Percentiles rank a stretch among this genome's conserved stretches.
These are phyloP conservation scores for Catocala sponsa DNA, from an alignment of 2,888 invertebrate species.

Conservation along the genomic window DNA sequence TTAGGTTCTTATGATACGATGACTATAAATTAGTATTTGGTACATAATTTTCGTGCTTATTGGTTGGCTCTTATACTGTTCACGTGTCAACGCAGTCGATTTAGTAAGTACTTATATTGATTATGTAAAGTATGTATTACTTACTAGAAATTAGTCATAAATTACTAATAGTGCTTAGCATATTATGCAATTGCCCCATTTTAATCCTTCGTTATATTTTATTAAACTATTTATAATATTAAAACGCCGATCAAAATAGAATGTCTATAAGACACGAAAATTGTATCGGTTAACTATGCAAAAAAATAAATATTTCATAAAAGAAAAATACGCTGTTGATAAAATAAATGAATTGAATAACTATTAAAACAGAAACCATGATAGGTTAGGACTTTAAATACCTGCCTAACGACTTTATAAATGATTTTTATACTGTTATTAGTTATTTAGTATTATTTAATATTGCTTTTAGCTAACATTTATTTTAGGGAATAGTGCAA, in stretches of 20 bases:
- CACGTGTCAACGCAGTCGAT: neutral
- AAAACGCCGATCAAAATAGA: neutral
- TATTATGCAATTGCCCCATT: neutral
- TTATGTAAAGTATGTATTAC: too few species aligned
- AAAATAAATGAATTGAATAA: constrained; percentile 5
- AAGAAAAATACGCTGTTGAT: neutral
- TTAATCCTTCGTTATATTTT: neutral
- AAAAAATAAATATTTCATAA: neutral
- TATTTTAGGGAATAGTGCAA: too few species aligned
- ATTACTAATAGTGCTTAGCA: too few species aligned
- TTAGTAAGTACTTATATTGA: too few species aligned
- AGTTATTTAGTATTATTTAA: neutral
- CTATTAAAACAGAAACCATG: constrained; percentile 23
- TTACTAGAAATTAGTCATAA: too few species aligned
- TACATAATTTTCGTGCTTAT: neutral
- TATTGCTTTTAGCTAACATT: constrained; percentile 14
- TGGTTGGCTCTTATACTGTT: neutral
- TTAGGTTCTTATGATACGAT: constrained; percentile 14
- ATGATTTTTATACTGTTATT: neutral
- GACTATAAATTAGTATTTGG: neutral
- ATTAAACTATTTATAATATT: neutral
- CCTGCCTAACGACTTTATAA: neutral
- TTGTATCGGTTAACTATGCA: neutral
- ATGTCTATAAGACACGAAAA: neutral
- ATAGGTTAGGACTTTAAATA: constrained; percentile 12